Evolutionary conservation across 2,888 invertebrate genomes (phyloP), one percentile per base, ranked within the genome.

Genomic region (Drosophila crucigera): DNA sequence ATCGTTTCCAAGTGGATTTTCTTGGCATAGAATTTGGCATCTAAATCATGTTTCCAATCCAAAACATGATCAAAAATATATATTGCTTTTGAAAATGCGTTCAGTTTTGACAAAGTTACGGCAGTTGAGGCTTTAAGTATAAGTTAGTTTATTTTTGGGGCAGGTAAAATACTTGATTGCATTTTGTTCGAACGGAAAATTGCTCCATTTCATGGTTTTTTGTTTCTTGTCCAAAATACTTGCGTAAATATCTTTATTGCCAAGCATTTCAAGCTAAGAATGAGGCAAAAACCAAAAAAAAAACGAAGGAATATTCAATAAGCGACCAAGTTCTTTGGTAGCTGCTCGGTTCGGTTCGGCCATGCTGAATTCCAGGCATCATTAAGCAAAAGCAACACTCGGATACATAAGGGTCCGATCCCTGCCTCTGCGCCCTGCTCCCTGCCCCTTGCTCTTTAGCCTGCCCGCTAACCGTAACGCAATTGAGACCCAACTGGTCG

Each of bases 321-420:
- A 84, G 70, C 83, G 73, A 59, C 37, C 61, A 54, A 62, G 63
- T 65, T 78, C 68, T 71, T 76, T 52, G 35, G 62, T 22, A 19
- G 56, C 22, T 55, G 55, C 37, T 30, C 37, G 16, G 4, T 78
- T 84, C 92, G 92, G 92, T 78, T 84, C 92, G 92, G 92, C 92
- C 92, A 92, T 92, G 91, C 92, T 92, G 92, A 83, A 92, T 92
- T 92, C 92, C 90, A 85, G 73, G 84, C 84, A 89, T 85, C 84
- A 85, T 85, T 85, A 85, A 87, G 82, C 77, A 74, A 77, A 69
- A 66, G 76, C 74, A 81, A 83, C 85, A 71, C 75, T 69, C 75
- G 78, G 76, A 88, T 90, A 90, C 90, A 85, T 85, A 90, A 88
- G 85, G 88, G 83, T 72, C 70, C 43, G 11, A 33, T 22, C 54